Evolutionary conservation across 1,140 invertebrate species (phyloP), one percentile per base, ranked within the genome.

Genomic region (Eubasilissa regina): DNA sequence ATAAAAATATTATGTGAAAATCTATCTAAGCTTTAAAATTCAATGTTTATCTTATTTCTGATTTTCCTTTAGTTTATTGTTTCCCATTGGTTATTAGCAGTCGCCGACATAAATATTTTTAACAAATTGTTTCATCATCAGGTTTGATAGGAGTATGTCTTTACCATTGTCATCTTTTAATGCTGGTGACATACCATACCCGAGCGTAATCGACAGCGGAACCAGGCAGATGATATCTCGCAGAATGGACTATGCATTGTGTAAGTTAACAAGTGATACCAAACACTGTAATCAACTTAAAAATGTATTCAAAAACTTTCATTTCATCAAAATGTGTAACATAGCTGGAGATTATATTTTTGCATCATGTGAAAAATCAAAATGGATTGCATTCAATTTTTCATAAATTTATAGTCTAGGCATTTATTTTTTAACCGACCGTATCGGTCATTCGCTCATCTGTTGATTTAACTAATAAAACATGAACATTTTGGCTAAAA

Each of bases 211-310:
- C 78, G 88, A 90, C 85, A 82, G 84, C 82, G 88, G 90, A 19
- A 82, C 81, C 12, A 56, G 75, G 13, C 78, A 80, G 56, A 56
- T 82, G 25, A 82, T 82, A 51, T 82, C 81, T 25, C 86, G 92
- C 72, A 89, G 91, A 74, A 93, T 93, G 92, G 93, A 94, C 83
- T 91, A 93, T 83, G 91, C 93, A 15, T 87, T 94, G 78, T 94
- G 93, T 94, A 92, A 93, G 93, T 81, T 73, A 10, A 12, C 47
- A 47, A 73, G 35, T 11, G 9, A 78, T 70, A 60, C 60, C 13
- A 43, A 55, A 43, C 15, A 43, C 45, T 11, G 62, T 60, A 47
- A 48, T 47, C 19, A 56, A 35, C 62, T 25, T 47, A 62, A 77
- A 64, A 51, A 68, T 72, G 55, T 80, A 60, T 56, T 51, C 25